phyloP scores from a whole-genome alignment of 2,797 vertebrate genomes.

The Pteropus rufus region DNA sequence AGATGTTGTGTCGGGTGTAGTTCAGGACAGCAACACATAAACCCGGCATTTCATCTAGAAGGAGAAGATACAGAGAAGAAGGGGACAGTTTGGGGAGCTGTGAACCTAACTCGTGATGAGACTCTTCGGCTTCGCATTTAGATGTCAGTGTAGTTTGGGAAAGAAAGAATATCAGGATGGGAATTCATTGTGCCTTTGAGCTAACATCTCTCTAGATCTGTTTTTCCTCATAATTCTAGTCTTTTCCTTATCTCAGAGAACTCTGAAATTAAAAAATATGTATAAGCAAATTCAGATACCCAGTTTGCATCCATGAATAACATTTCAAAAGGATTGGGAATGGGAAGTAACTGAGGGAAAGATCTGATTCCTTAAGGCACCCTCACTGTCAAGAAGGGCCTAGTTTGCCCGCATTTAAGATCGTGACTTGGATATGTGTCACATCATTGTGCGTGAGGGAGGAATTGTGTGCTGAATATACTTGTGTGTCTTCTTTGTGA shows the following conservation, averaged over 20 bases:
- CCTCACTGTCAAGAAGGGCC: not conserved
- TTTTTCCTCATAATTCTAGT: not conserved
- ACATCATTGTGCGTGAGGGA: not conserved
- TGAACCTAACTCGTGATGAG: not conserved
- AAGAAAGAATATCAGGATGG: not conserved
- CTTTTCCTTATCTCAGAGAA: not conserved
- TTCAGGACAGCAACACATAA: not conserved
- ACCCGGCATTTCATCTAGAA: not conserved
- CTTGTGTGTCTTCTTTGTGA: not conserved
- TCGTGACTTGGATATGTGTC: not conserved
- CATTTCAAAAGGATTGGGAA: not conserved
- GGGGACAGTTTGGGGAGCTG: not conserved
- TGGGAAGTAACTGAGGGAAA: not conserved
- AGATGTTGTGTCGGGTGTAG: not conserved
- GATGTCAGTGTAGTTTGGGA: not conserved
- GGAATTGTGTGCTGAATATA: not conserved
- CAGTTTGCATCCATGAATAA: not conserved
- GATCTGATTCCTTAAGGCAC: not conserved
- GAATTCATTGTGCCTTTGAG: not conserved
- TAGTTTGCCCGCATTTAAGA: not conserved
- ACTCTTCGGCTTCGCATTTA: not conserved
- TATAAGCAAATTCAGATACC: not conserved
- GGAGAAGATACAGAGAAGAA: not conserved
- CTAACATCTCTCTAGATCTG: not conserved
- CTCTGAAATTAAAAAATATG: not conserved